phyloP scores from a whole-genome alignment of 2,888 invertebrate genomes.

The Archips crataeganus region DNA sequence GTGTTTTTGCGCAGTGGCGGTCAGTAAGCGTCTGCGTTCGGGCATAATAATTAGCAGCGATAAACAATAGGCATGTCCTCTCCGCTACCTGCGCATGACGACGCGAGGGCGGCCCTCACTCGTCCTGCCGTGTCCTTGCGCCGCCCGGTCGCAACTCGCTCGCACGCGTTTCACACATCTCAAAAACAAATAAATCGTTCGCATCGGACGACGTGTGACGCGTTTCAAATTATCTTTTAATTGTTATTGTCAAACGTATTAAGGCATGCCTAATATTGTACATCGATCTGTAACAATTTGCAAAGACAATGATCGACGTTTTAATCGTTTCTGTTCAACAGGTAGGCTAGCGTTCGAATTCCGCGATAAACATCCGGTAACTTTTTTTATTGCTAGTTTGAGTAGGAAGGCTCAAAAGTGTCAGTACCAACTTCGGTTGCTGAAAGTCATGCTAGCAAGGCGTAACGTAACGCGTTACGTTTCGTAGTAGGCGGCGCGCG shows the following conservation, averaged over 20 bases:
- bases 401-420: slow-evolving; percentile 14
- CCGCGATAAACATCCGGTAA: neutral
- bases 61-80: slow-evolving; percentile 84
- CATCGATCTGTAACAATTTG: slow-evolving; percentile 23
- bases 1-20: slow-evolving; percentile 70
- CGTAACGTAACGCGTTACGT: slow-evolving; percentile 40
- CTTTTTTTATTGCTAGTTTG: neutral
- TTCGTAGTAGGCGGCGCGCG: slow-evolving; percentile 44
- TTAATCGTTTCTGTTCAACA: neutral
- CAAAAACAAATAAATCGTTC: slow-evolving; percentile 40
- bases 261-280: slow-evolving; percentile 11
- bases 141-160: slow-evolving; percentile 60
- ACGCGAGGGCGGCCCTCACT: slow-evolving; percentile 74
- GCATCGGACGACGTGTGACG: slow-evolving; percentile 21
- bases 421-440: slow-evolving; percentile 26
- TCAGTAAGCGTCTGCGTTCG: slow-evolving; percentile 70
- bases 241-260: slow-evolving; percentile 21
- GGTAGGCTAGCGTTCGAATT: neutral
- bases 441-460: slow-evolving; percentile 37
- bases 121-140: slow-evolving; percentile 79
- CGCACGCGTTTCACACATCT: slow-evolving; percentile 52
- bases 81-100: slow-evolving; percentile 83
- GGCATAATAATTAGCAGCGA: slow-evolving; percentile 84
- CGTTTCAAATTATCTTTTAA: slow-evolving; percentile 21
- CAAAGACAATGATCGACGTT: slow-evolving; percentile 26